A percentile compares a stretch with the other conserved stretches of the same genome.
Conservation (phyloP, 2,797 vertebrate species). For the Phaenicophaeus curvirostris region DNA sequence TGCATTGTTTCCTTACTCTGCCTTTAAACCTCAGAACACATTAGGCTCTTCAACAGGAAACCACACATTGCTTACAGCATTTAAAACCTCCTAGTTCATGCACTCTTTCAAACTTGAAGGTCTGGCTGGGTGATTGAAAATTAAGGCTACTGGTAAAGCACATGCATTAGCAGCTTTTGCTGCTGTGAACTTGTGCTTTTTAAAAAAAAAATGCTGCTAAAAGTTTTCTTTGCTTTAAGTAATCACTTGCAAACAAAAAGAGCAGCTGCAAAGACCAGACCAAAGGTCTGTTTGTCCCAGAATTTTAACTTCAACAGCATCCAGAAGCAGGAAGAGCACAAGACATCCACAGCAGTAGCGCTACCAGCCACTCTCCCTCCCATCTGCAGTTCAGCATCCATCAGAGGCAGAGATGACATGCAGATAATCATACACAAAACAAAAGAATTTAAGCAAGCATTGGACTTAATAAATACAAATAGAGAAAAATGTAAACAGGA, state of each 20-base stretch:
- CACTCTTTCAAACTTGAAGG: neutral
- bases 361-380: rapidly evolving
- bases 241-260: neutral
- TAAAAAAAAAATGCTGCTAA: neutral
- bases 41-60: neutral
- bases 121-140: neutral
- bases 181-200: neutral
- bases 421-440: neutral
- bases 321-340: neutral
- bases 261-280: neutral
- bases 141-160: neutral
- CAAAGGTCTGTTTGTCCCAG: neutral
- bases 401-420: neutral
- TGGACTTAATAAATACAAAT: neutral
- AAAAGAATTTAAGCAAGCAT: neutral
- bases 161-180: neutral
- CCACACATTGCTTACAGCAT: neutral
- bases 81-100: neutral
- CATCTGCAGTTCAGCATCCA: neutral
- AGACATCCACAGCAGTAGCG: neutral
- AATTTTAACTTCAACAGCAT: neutral
- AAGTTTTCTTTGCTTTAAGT: neutral
- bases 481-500: neutral
- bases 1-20: neutral
- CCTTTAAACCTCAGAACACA: neutral